phyloP scores from a whole-genome alignment of 2,888 invertebrate species.

The Mesorhabditis spiculigera region DNA sequence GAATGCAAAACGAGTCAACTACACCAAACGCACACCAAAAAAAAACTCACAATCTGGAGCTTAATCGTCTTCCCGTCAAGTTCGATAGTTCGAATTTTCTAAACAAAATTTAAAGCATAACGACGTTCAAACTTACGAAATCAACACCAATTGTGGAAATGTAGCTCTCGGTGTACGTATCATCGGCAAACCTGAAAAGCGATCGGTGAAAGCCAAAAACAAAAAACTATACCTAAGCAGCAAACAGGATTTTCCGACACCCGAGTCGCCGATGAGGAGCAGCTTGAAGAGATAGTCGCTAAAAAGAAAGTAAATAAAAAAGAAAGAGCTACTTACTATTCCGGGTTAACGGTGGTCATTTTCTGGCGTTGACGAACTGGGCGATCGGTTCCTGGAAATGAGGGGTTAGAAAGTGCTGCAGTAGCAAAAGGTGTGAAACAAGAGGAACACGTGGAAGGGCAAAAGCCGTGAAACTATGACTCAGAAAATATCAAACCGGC shows the following conservation, averaged over 20 bases:
- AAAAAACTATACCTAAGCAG: conserved; percentile 67
- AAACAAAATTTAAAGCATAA: conserved; percentile 58
- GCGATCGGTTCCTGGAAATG: too few species aligned
- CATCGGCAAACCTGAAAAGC: conserved; percentile 81
- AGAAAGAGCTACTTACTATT: conserved; percentile 45
- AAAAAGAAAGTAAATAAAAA: conserved; percentile 59
- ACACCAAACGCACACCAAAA: neutral
- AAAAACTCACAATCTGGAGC: conserved; percentile 80
- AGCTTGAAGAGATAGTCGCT: conserved; percentile 97
- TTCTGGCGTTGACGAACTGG: neutral
- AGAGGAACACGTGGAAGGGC: conserved; percentile 6
- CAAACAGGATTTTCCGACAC: conserved; percentile 96
- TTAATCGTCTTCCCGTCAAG: conserved; percentile 98
- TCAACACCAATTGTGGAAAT: conserved; percentile 99
- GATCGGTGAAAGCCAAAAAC: neutral
- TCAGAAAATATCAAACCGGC: too few species aligned
- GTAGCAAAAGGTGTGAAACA: neutral
- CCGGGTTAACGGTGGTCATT: conserved; percentile 64
- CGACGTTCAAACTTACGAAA: conserved; percentile 73
- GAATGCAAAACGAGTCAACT: too few species aligned
- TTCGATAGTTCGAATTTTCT: conserved; percentile 99
- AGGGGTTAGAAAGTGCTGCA: too few species aligned
- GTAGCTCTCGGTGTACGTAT: conserved; percentile 99
- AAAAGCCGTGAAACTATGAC: too few species aligned
- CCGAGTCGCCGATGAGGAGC: conserved; percentile 94